phyloP scores from a whole-genome alignment of 2,797 vertebrate species.

The Loriculus beryllinus region DNA sequence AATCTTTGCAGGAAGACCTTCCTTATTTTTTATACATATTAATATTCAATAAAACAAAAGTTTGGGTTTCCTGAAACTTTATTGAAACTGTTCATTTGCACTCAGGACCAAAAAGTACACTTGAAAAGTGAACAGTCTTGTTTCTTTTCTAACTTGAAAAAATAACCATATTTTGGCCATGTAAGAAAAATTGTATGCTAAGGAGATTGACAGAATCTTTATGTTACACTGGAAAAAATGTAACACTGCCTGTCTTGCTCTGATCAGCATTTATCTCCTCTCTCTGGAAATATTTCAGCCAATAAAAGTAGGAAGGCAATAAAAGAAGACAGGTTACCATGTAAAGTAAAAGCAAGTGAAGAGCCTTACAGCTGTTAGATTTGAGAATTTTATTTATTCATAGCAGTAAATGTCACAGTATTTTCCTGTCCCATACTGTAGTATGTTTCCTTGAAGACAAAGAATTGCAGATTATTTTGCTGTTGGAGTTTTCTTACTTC shows the following conservation, averaged over 20 bases:
- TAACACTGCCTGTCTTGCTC: background rate
- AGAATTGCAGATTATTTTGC: constrained; percentile 18
- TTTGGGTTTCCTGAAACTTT: background rate
- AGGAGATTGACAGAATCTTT: background rate
- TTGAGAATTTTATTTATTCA: constrained; percentile 13
- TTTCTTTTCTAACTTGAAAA: background rate
- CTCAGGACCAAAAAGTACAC: background rate
- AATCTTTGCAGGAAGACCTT: background rate
- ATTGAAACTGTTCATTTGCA: background rate
- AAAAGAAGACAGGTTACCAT: background rate
- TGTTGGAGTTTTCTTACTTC: constrained; percentile 50
- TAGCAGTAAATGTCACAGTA: background rate
- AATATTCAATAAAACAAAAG: background rate
- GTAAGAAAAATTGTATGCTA: background rate
- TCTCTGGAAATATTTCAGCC: background rate
- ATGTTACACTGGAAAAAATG: background rate
- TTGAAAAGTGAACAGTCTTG: background rate
- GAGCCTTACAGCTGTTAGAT: background rate
- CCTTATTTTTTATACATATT: background rate
- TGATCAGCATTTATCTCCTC: background rate
- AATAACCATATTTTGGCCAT: background rate
- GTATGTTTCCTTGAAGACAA: constrained; percentile 24
- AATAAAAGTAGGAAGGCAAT: background rate
- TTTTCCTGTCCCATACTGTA: background rate
- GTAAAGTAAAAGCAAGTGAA: background rate